These are phyloP conservation scores for Ailuropoda melanoleuca DNA, from an alignment of 2,113 vertebrate genomes.

Conservation along the genomic window DNA sequence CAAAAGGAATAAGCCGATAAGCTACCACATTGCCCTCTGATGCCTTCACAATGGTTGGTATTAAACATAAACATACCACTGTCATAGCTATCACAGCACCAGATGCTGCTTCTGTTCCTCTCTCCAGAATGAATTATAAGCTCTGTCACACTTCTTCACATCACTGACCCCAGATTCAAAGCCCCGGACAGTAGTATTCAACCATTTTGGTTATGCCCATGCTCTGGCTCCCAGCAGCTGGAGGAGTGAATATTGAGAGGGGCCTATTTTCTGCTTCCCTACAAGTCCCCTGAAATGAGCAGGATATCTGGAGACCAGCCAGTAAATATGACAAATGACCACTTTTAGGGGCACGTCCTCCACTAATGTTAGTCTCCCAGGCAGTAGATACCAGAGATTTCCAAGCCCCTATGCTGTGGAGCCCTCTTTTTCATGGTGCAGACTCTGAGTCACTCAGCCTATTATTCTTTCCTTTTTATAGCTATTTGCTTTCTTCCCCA, in stretches of 20 bases:
- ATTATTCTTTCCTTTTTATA: neutral
- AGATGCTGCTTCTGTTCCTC: neutral
- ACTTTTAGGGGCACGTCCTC: neutral
- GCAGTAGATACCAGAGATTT: neutral
- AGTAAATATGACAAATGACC: neutral
- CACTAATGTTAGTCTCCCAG: neutral
- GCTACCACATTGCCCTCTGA: neutral
- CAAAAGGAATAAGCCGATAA: neutral
- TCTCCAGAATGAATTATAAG: neutral
- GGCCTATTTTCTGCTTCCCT: neutral
- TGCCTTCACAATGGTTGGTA: fast-evolving
- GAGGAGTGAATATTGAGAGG: neutral
- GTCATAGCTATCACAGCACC: neutral
- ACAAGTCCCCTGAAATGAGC: neutral
- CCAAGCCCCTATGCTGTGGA: neutral
- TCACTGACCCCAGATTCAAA: neutral
- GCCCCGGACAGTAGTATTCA: neutral
- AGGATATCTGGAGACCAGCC: neutral
- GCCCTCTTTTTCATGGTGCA: neutral
- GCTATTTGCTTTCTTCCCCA: neutral
- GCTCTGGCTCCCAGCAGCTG: neutral
- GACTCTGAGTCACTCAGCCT: neutral
- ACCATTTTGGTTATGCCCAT: neutral
- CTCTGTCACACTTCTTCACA: neutral
- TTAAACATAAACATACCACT: fast-evolving